Evolutionary conservation across 1,140 invertebrate species (phyloP), one percentile per base, ranked within the genome.

Genomic region (Anadara kagoshimensis): DNA sequence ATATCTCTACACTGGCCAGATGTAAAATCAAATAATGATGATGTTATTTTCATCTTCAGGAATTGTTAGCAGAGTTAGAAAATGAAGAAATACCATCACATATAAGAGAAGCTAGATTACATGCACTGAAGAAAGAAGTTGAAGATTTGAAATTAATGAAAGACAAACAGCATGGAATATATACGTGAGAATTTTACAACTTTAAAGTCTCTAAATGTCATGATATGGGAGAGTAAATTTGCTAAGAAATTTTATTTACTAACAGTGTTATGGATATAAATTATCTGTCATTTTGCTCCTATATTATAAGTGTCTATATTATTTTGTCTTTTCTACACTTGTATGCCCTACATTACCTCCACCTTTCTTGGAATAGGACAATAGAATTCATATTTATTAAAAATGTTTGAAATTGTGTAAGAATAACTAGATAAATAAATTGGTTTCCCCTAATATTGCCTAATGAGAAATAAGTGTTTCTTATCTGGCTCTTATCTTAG

Each of bases 61-160:
- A 86, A 78, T 69, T 87, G 22, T 73, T 86, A 54, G 84, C 83
- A 51, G 86, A 89, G 62, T 69, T 88, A 36, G 86, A 86, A 65
- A 86, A 86, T 75, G 85, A 84, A 59, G 87, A 89, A 61, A 86
- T 89, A 54, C 87, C 87, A 53, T 64, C 83, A 14, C 66, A 86
- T 58, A 87, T 89, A 20, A 68, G 86, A 64, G 87, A 89, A 66
- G 85, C 87, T 10, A 62, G 87, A 29, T 73, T 88, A 20, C 77
- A 80, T 54, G 62, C 75, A 20, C 66, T 89, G 12, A 84, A 85
- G 58, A 78, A 85, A 76, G 80, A 86, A 72, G 78, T 85, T 20
- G 44, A 69, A 22, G 71, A 86, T 26, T 83, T 81, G 71, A 54
- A 78, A 54, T 47, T 78, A 12, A 80, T 85, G 80, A 81, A 82